A percentile compares a stretch with the other conserved stretches of the same genome.
These are phyloP conservation scores for Valencia hispanica DNA, from an alignment of 2,797 vertebrate species.

Conservation along the genomic window DNA sequence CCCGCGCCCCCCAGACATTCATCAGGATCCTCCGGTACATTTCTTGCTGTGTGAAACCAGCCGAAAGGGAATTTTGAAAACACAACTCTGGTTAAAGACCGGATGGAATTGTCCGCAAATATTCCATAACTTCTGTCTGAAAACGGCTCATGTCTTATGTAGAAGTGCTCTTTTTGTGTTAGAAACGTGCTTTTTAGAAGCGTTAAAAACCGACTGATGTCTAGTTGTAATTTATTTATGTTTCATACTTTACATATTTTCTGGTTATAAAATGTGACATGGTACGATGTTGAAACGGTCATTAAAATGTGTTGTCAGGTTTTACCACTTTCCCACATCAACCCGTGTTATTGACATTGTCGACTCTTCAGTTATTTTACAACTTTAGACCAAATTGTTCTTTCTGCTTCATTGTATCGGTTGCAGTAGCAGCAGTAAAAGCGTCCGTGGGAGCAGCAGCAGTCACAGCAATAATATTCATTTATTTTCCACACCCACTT, in stretches of 20 bases:
- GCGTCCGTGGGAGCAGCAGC: not conserved
- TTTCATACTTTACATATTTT: not conserved
- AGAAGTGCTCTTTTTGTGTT: not conserved
- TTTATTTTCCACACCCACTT: constrained; percentile 12
- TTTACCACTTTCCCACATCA: not conserved
- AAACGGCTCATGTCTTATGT: too few species aligned
- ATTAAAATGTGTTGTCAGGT: not conserved
- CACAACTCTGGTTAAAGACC: too few species aligned
- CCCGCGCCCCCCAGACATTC: too few species aligned
- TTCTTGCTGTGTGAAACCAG: too few species aligned
- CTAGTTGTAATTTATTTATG: not conserved
- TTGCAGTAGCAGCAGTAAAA: not conserved
- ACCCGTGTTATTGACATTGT: not conserved
- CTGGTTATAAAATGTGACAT: not conserved
- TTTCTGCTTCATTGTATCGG: constrained; percentile 4
- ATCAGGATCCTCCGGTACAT: too few species aligned
- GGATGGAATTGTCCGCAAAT: too few species aligned
- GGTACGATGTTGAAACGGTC: not conserved
- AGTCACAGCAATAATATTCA: constrained; percentile 9
- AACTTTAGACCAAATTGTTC: not conserved
- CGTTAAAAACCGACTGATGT: not conserved
- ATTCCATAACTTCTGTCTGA: too few species aligned
- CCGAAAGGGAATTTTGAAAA: too few species aligned
- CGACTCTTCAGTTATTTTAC: not conserved
- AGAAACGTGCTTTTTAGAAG: not conserved